These are phyloP conservation scores for Triops cancriformis DNA, from an alignment of 1,140 invertebrate genomes.

Conservation along the genomic window DNA sequence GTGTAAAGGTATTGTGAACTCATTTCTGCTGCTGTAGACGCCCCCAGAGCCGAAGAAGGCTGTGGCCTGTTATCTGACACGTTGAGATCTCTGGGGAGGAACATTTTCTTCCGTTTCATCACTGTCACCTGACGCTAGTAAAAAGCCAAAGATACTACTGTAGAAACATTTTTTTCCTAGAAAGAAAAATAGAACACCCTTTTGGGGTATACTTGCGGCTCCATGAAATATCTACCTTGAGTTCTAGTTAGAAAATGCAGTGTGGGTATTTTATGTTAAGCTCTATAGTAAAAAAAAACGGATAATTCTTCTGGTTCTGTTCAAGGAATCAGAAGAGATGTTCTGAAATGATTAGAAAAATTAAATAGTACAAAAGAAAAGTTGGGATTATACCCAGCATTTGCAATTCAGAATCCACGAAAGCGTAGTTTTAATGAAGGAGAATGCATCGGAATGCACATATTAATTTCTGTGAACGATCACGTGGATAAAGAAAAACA, in stretches of 20 bases:
- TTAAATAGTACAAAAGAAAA: background rate
- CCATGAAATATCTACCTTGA: background rate
- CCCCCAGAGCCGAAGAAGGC: background rate
- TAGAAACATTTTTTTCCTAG: too few relatives aligned
- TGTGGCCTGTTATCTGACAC: background rate
- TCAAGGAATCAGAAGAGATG: background rate
- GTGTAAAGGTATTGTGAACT: background rate
- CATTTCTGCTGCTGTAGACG: background rate
- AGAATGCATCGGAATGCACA: background rate
- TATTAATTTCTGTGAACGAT: background rate
- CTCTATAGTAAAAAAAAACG: background rate
- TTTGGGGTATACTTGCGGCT: background rate
- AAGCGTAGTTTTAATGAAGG: too few relatives aligned
- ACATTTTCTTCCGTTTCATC: constrained; percentile 1
- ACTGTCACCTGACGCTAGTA: background rate
- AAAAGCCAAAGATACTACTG: too few relatives aligned
- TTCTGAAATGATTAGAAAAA: too few relatives aligned
- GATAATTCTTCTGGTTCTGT: background rate
- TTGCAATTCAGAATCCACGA: too few relatives aligned
- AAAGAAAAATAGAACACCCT: too few relatives aligned
- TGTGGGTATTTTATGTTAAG: background rate
- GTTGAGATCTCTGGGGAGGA: background rate
- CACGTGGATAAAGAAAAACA: background rate
- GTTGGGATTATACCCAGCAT: too few relatives aligned
- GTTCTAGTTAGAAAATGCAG: background rate